Evolutionary conservation across 1,140 invertebrate species (phyloP).

Genomic region (Himalopsyche phryganea): DNA sequence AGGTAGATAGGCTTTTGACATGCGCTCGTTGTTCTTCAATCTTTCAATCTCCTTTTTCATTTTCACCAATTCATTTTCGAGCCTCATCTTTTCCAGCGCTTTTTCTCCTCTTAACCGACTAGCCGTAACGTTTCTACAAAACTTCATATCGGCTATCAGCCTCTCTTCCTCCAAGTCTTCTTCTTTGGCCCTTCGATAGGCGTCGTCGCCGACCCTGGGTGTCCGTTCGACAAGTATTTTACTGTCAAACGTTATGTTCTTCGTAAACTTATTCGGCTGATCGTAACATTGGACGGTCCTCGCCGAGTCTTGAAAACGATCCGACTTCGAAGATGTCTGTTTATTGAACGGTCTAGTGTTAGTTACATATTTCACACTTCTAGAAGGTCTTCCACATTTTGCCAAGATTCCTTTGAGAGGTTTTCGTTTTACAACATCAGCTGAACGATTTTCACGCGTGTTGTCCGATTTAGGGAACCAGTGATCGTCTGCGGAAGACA

Average conservation of each 20-base stretch:
- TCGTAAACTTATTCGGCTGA: conserved; percentile 34
- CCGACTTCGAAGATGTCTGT: neutral
- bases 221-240: conserved; percentile 37
- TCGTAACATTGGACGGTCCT: conserved; percentile 9
- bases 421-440: conserved; percentile 7
- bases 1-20: conserved; percentile 36
- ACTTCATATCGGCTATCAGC: neutral
- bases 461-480: neutral
- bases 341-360: neutral
- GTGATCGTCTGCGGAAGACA: neutral
- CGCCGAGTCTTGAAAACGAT: neutral
- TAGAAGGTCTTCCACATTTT: neutral
- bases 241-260: conserved; percentile 35
- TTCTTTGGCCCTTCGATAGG: conserved; percentile 42
- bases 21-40: conserved; percentile 41
- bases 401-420: conserved; percentile 10
- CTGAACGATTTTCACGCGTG: neutral
- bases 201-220: conserved; percentile 39
- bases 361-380: conserved; percentile 5
- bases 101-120: conserved; percentile 40
- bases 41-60: conserved; percentile 46
- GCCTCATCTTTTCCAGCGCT: conserved; percentile 43
- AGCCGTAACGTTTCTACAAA: conserved; percentile 33
- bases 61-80: conserved; percentile 48
- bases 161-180: conserved; percentile 33